These are phyloP conservation scores for Alouatta palliata DNA, from an alignment of 2,113 vertebrate species.

Conservation along the genomic window DNA sequence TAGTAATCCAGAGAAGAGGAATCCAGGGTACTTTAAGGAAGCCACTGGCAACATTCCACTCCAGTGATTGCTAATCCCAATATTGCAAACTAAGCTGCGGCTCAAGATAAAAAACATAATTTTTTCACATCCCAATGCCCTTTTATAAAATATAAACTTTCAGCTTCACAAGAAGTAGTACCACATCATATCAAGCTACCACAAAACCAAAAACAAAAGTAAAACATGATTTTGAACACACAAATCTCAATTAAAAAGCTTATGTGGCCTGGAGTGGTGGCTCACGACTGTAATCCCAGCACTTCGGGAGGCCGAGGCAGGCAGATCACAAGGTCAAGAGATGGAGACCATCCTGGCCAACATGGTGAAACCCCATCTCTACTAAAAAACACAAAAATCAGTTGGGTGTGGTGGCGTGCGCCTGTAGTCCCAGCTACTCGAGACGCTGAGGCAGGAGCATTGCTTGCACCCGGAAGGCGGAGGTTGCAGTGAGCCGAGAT, in stretches of 20 bases:
- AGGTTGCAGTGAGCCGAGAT: no score
- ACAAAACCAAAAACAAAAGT: constrained; percentile 19
- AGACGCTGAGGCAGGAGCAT: no score
- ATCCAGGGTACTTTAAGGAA: not conserved
- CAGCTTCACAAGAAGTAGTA: not conserved
- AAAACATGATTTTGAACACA: not conserved
- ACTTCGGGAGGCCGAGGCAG: no score
- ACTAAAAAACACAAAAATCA: no score
- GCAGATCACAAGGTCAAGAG: no score
- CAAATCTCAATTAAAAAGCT: not conserved
- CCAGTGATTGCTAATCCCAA: not conserved
- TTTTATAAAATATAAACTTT: not conserved
- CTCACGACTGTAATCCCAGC: no score
- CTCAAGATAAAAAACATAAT: not conserved
- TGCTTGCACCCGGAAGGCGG: no score
- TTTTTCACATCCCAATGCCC: not conserved
- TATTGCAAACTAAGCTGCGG: not conserved
- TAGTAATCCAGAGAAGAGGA: not conserved
- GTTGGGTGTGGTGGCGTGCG: no score
- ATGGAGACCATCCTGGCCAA: no score
- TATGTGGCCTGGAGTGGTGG: not conserved
- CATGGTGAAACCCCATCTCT: no score
- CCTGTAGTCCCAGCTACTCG: no score
- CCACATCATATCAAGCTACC: not conserved
- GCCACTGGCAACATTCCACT: not conserved